These are phyloP conservation scores for Diachasmimorpha longicaudata DNA, from an alignment of 1,140 invertebrate genomes.

Conservation along the genomic window DNA sequence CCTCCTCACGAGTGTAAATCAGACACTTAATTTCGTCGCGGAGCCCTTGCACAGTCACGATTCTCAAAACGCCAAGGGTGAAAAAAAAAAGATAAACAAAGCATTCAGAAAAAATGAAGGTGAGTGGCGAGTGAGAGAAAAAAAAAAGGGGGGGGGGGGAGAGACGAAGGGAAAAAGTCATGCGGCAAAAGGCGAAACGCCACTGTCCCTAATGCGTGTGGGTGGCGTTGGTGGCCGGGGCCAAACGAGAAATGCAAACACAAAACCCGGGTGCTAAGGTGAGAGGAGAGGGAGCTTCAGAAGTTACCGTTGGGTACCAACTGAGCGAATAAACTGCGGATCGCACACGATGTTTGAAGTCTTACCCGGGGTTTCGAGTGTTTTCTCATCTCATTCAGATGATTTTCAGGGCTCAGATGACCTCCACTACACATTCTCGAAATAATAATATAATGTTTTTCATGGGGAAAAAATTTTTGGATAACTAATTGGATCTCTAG, in stretches of 20 bases:
- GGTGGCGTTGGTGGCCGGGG: constrained; percentile 41
- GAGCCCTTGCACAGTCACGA: constrained; percentile 30
- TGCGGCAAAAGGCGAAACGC: constrained; percentile 14
- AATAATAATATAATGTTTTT: too few relatives aligned
- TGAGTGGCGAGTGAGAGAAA: background rate
- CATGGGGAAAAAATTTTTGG: too few relatives aligned
- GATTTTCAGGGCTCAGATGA: background rate
- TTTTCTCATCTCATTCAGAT: background rate
- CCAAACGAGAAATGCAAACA: constrained; percentile 60
- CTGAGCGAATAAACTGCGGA: constrained; percentile 24
- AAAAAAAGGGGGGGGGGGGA: constrained; percentile 6
- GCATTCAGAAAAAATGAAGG: constrained; percentile 1
- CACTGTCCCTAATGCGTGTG: constrained; percentile 36
- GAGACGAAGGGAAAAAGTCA: background rate
- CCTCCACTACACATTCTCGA: too few relatives aligned
- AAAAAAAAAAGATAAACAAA: constrained; percentile 8
- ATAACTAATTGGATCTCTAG: too few relatives aligned
- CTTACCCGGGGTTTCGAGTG: background rate
- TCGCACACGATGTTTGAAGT: constrained; percentile 27
- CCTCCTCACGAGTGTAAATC: constrained; percentile 39
- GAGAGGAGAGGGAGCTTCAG: constrained; percentile 16
- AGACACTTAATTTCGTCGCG: constrained; percentile 42
- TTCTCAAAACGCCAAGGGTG: background rate
- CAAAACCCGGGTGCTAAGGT: constrained; percentile 32
- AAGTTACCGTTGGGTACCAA: background rate